Conservation (phyloP, 2,113 vertebrate species). For the Dromiciops gliroides region DNA sequence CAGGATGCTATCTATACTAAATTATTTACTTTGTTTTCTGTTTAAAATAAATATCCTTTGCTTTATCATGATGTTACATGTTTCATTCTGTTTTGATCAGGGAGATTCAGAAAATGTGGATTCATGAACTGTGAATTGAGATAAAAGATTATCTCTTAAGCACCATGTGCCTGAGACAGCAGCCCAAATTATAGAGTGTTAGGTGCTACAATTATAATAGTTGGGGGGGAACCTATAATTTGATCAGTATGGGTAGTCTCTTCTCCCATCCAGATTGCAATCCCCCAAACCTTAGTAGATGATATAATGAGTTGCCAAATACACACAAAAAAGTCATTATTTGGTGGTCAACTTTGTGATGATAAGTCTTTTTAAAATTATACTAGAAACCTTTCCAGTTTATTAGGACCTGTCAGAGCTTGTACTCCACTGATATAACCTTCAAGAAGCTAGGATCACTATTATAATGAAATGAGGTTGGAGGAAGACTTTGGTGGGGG, state of each 20-base stretch:
- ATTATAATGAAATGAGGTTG: neutral
- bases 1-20: neutral
- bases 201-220: neutral
- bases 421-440: neutral
- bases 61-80: neutral
- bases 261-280: neutral
- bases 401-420: neutral
- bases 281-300: neutral
- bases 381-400: neutral
- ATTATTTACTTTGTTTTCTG: neutral
- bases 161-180: neutral
- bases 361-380: neutral
- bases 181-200: neutral
- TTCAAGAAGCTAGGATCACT: neutral
- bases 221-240: neutral
- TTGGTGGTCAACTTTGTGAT: neutral
- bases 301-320: neutral
- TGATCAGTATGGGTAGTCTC: neutral
- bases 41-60: neutral
- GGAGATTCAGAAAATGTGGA: neutral
- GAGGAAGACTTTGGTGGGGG: neutral
- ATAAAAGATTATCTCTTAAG: neutral
- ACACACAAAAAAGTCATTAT: neutral
- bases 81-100: neutral
- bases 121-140: neutral